Evolutionary conservation across 2,113 vertebrate genomes (phyloP).

Genomic region (Stomatorhinus ivindoensis): DNA sequence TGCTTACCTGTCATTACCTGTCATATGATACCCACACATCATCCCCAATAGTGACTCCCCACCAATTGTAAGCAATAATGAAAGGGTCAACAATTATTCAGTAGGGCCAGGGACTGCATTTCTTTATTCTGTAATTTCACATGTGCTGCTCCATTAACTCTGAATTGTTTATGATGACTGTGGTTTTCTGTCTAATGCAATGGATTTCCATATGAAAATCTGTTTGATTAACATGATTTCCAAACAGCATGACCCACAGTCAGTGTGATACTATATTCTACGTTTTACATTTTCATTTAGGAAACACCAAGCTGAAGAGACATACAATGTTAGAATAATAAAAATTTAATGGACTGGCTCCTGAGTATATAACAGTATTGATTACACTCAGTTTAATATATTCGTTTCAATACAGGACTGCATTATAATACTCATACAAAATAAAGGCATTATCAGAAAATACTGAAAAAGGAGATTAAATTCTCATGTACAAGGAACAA

Average conservation of each 20-base stretch:
- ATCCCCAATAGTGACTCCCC: not conserved
- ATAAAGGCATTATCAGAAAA: not conserved
- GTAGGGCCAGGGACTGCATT: not conserved
- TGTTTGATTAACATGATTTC: not conserved
- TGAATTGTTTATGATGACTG: not conserved
- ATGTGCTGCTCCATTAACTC: not conserved
- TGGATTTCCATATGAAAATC: not conserved
- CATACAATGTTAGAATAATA: not conserved
- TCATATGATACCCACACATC: not conserved
- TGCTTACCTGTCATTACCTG: not conserved
- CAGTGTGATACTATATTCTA: not conserved
- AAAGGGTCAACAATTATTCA: not conserved
- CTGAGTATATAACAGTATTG: not conserved
- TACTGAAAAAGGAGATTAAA: not conserved
- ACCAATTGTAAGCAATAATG: not conserved
- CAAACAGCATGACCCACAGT: not conserved
- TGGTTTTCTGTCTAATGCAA: not conserved
- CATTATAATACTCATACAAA: not conserved
- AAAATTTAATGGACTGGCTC: not conserved
- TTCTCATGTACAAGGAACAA: not conserved
- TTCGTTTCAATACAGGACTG: not conserved
- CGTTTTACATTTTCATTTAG: not conserved
- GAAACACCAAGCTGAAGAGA: not conserved
- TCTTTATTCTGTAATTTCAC: not conserved
- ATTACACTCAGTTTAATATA: not conserved